Percentiles rank a stretch among this genome's conserved stretches.
Conservation (phyloP, 2,888 invertebrate genomes). For the Cephus spinipes region DNA sequence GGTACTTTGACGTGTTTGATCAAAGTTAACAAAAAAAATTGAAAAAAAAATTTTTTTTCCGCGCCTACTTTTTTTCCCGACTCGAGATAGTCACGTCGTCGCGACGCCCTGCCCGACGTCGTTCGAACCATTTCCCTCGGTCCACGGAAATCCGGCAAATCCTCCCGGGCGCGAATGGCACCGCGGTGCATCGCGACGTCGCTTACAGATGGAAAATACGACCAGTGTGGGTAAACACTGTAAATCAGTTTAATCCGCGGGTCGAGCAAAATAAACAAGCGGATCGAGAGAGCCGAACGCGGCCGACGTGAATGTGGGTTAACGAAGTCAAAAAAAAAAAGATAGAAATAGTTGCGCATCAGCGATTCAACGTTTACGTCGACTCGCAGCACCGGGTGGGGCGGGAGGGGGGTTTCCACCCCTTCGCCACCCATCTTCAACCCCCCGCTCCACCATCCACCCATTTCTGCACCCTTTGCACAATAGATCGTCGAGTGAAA, state of each 20-base stretch:
- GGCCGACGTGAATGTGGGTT: constrained; percentile 50
- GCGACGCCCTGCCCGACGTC: background rate
- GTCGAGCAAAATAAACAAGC: constrained; percentile 28
- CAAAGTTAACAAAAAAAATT: no score
- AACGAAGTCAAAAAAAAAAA: constrained; percentile 52
- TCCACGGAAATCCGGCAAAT: background rate
- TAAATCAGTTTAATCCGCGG: constrained; percentile 45
- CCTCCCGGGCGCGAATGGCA: background rate
- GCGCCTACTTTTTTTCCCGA: no score
- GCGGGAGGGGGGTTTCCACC: no score
- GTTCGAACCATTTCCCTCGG: background rate
- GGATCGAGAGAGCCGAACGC: constrained; percentile 17
- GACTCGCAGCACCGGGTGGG: background rate
- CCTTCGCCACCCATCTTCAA: no score
- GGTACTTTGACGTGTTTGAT: no score
- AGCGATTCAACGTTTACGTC: constrained; percentile 50
- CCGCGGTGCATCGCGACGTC: background rate
- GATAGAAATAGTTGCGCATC: constrained; percentile 50
- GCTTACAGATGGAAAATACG: constrained; percentile 19
- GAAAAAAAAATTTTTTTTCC: no score
- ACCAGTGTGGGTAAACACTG: constrained; percentile 38
- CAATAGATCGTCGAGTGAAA: constrained; percentile 49
- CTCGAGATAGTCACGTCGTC: background rate
- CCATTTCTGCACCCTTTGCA: constrained; percentile 17
- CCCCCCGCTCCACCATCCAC: no score